A percentile compares a stretch with the other conserved stretches of the same genome.
These are phyloP conservation scores for Astropecten irregularis DNA, from an alignment of 53 echinoderm and acorn worm species.

Conservation along the genomic window DNA sequence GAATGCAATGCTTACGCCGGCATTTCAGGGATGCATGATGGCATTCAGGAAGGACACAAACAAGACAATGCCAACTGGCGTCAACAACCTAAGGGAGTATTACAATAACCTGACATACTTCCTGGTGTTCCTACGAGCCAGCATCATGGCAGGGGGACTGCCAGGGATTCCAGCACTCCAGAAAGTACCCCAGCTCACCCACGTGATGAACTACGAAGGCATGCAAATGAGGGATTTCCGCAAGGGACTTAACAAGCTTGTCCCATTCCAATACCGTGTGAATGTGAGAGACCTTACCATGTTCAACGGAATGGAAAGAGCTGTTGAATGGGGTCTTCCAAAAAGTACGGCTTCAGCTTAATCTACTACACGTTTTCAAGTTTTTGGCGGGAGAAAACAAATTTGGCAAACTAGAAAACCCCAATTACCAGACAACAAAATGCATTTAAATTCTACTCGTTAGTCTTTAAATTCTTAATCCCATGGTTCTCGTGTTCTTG, in stretches of 20 bases:
- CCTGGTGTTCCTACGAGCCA: neutral
- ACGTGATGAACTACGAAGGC: conserved; percentile 44
- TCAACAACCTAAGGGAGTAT: neutral
- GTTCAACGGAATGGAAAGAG: conserved; percentile 11
- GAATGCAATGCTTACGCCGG: neutral
- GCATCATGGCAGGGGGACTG: conserved; percentile 10
- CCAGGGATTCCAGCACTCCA: neutral
- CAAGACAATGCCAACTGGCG: neutral
- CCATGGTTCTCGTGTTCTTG: too few species aligned
- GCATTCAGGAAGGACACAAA: neutral
- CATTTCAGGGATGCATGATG: neutral
- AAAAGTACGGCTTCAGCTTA: neutral
- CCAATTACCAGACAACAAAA: too few species aligned
- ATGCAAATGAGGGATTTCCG: conserved; percentile 65
- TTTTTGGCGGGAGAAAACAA: too few species aligned
- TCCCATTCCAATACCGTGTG: conserved; percentile 55
- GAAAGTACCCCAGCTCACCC: neutral
- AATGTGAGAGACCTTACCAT: conserved; percentile 50
- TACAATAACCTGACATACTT: neutral
- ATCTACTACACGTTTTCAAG: too few species aligned
- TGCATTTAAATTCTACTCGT: too few species aligned
- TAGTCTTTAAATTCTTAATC: too few species aligned
- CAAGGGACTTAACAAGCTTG: conserved; percentile 58
- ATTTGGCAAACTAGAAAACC: too few species aligned
- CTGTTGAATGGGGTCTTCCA: conserved; percentile 36